Percentiles rank a stretch among this genome's conserved stretches.
Conservation (phyloP, 2,888 invertebrate genomes). For the Drosophila flavopinicola region DNA sequence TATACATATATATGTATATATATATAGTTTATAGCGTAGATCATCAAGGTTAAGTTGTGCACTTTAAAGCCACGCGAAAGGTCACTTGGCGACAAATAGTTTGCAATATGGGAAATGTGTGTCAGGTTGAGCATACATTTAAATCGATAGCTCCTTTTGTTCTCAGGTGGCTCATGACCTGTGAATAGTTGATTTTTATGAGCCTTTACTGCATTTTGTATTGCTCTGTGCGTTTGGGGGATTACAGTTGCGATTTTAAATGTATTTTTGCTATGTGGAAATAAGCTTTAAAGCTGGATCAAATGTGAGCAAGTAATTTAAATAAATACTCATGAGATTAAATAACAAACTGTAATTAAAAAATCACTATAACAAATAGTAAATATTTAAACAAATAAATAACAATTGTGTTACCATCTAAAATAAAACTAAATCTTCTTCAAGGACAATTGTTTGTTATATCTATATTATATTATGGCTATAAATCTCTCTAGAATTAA, state of each 20-base stretch:
- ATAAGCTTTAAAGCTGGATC: neutral
- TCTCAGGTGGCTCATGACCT: slow-evolving; percentile 39
- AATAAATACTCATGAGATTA: neutral
- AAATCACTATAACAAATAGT: neutral
- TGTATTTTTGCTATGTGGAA: too few relatives aligned
- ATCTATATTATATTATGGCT: too few relatives aligned
- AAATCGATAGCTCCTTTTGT: slow-evolving; percentile 44
- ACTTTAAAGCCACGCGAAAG: slow-evolving; percentile 19
- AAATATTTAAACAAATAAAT: neutral
- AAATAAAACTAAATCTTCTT: too few relatives aligned
- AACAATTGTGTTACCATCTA: too few relatives aligned
- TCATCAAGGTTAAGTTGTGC: slow-evolving; percentile 63
- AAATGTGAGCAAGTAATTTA: neutral
- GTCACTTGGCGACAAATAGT: slow-evolving; percentile 19
- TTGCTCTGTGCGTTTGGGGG: slow-evolving; percentile 3
- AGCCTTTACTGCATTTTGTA: slow-evolving; percentile 4
- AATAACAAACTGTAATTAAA: neutral
- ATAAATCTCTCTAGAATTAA: too few relatives aligned
- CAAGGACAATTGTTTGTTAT: too few relatives aligned
- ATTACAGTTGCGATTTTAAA: slow-evolving; percentile 3
- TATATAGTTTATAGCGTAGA: slow-evolving; percentile 32
- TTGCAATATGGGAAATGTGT: slow-evolving; percentile 17
- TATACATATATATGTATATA: neutral
- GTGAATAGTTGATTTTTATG: slow-evolving; percentile 39
- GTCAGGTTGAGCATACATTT: slow-evolving; percentile 26